A percentile compares a stretch with the other conserved stretches of the same genome.
Conservation (phyloP, 2,888 invertebrate species). For the Antheraea assamensis region DNA sequence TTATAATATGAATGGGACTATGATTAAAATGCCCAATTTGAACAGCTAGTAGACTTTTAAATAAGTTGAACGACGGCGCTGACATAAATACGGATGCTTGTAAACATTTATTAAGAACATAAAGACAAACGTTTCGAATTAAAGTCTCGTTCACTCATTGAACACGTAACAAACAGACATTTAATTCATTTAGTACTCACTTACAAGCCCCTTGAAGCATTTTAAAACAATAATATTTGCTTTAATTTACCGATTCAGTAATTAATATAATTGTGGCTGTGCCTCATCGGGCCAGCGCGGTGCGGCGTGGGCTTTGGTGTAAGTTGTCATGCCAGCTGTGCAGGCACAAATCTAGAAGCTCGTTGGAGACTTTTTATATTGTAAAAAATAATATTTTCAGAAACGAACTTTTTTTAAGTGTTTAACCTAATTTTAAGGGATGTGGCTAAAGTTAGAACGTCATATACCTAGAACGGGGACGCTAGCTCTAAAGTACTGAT, state of each 20-base stretch:
- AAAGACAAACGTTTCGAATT: too few species aligned
- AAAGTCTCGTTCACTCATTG: too few species aligned
- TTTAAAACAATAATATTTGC: not conserved
- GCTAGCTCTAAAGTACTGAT: not conserved
- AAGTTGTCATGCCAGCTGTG: not conserved
- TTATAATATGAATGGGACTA: too few species aligned
- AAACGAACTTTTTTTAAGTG: not conserved
- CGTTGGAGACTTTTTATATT: not conserved
- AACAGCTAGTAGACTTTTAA: too few species aligned
- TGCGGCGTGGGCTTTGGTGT: not conserved
- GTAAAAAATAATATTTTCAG: not conserved
- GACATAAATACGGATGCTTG: too few species aligned
- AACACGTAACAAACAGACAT: too few species aligned
- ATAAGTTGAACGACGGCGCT: too few species aligned
- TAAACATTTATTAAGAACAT: too few species aligned
- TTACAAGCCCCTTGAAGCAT: not conserved
- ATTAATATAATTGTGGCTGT: not conserved
- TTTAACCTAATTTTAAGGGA: not conserved
- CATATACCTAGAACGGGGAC: not conserved
- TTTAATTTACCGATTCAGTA: not conserved
- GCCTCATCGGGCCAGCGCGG: not conserved
- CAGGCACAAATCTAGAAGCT: not conserved
- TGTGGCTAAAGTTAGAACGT: not conserved
- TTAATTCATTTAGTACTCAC: too few species aligned
- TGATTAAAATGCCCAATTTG: too few species aligned